phyloP scores from a whole-genome alignment of 2,888 invertebrate species.

The Notodonta dromedarius region DNA sequence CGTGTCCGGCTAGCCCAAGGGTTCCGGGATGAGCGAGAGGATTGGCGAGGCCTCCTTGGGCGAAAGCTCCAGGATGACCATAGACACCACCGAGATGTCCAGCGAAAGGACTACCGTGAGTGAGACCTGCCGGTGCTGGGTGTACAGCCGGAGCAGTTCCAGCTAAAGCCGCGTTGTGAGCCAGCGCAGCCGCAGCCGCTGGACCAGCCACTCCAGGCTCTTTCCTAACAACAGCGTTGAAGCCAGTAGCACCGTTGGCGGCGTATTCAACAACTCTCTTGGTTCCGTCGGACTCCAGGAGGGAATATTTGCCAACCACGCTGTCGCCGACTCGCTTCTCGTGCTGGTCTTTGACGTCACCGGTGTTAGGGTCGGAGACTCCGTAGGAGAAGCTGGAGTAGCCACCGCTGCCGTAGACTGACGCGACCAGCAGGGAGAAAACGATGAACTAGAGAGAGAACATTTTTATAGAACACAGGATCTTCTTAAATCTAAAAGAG shows the following conservation, averaged over 20 bases:
- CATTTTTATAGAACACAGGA: not conserved
- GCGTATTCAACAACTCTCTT: slow-evolving; percentile 84
- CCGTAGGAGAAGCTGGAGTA: slow-evolving; percentile 68
- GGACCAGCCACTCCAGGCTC: slow-evolving; percentile 46
- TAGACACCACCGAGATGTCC: slow-evolving; percentile 15
- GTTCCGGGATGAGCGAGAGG: slow-evolving; percentile 11
- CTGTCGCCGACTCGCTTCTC: slow-evolving; percentile 85
- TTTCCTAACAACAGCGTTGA: slow-evolving; percentile 65
- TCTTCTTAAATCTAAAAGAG: too few species aligned
- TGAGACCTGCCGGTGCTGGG: slow-evolving; percentile 32
- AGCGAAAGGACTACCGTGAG: slow-evolving; percentile 23
- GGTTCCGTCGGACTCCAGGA: slow-evolving; percentile 83
- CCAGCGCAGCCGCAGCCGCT: slow-evolving; percentile 39
- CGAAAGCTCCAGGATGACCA: not conserved
- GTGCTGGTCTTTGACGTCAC: slow-evolving; percentile 75
- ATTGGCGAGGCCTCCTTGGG: slow-evolving; percentile 5
- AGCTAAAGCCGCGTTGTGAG: slow-evolving; percentile 19
- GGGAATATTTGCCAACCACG: slow-evolving; percentile 79
- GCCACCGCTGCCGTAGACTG: slow-evolving; percentile 53
- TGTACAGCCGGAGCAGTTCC: slow-evolving; percentile 29
- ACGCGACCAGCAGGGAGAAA: slow-evolving; percentile 54
- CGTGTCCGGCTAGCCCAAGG: slow-evolving; percentile 4
- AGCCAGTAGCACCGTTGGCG: slow-evolving; percentile 62
- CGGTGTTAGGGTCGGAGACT: slow-evolving; percentile 66
- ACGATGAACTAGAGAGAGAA: slow-evolving; percentile 60